Percentiles rank a stretch among this genome's conserved stretches.
These are phyloP conservation scores for Oncorhynchus kisutch DNA, from an alignment of 2,113 vertebrate species.

Conservation along the genomic window DNA sequence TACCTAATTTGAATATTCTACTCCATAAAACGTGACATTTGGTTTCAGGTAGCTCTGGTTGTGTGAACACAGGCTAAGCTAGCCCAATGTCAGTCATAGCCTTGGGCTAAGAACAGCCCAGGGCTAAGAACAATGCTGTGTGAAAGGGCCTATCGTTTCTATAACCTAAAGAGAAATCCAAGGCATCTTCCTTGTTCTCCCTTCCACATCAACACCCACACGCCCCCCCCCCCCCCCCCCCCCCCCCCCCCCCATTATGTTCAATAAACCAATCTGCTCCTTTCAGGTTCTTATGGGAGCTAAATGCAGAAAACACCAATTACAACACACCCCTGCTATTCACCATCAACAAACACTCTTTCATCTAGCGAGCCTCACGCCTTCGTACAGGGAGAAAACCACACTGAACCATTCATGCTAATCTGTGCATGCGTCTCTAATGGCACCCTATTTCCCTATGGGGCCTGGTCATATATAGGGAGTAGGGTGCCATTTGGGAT, in stretches of 20 bases:
- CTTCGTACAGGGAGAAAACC: constrained; percentile 38
- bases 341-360: constrained; percentile 57
- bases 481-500: no score
- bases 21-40: no score
- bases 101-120: no score
- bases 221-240: constrained; percentile 20
- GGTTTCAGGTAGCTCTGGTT: no score
- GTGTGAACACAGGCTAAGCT: no score
- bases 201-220: constrained; percentile 52
- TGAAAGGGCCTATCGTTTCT: constrained; percentile 12
- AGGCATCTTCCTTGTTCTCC: constrained; percentile 8
- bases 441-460: no score
- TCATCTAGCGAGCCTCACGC: constrained; percentile 41
- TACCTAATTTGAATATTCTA: no score
- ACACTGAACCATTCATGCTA: constrained; percentile 45
- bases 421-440: constrained; percentile 24
- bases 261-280: constrained; percentile 39
- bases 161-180: background rate
- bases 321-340: constrained; percentile 55
- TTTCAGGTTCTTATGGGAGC: constrained; percentile 31
- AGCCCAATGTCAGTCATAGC: no score
- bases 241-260: constrained; percentile 27
- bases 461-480: no score
- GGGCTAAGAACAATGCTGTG: no score
- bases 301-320: constrained; percentile 64